Percentiles rank a stretch among this genome's conserved stretches.
These are phyloP conservation scores for Dasyprocta punctata DNA, from an alignment of 2,113 vertebrate species.

Conservation along the genomic window DNA sequence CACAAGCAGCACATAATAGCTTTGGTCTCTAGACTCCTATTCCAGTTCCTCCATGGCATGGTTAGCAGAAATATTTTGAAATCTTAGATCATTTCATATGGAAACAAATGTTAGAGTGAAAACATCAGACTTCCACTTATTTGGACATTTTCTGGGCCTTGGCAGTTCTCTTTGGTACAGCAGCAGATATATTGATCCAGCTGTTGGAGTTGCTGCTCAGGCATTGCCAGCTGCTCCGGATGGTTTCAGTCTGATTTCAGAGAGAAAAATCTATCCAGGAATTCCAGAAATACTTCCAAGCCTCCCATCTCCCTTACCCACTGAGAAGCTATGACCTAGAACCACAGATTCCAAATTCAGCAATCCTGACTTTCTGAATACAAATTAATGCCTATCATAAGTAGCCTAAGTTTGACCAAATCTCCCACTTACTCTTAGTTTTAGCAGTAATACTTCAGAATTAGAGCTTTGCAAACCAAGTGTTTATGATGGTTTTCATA, in stretches of 20 bases:
- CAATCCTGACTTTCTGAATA: neutral
- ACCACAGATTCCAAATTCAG: neutral
- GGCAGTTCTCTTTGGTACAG: neutral
- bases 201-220: slow-evolving; percentile 27
- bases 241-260: slow-evolving; percentile 48
- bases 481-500: neutral
- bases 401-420: neutral
- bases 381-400: neutral
- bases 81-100: neutral
- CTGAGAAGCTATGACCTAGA: neutral
- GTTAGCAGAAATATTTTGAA: neutral
- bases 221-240: neutral
- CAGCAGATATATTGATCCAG: slow-evolving; percentile 35
- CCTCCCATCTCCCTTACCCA: neutral
- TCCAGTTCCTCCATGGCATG: neutral
- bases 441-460: neutral
- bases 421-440: neutral
- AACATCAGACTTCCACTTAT: neutral
- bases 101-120: neutral
- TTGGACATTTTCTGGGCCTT: neutral
- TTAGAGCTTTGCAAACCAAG: neutral
- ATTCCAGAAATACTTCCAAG: slow-evolving; percentile 32
- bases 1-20: neutral
- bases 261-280: neutral
- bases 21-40: neutral